These are phyloP conservation scores for Calliphora vicina DNA, from an alignment of 1,140 invertebrate species.

Conservation along the genomic window DNA sequence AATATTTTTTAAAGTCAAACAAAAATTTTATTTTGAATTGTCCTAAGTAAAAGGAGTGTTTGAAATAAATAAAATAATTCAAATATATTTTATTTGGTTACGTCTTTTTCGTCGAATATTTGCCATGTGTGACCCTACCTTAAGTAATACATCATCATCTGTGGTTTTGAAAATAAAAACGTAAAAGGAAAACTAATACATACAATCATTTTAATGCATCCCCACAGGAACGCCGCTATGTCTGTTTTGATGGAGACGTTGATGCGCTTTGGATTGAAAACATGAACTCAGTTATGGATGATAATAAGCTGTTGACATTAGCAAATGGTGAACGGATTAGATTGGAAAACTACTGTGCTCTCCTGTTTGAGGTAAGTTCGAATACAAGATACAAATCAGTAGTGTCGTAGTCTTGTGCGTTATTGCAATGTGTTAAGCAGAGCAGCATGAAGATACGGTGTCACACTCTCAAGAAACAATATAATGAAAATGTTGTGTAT, in stretches of 20 bases:
- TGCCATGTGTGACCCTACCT: no score
- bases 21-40: no score
- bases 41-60: no score
- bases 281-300: constrained; percentile 97
- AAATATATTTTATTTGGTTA: no score
- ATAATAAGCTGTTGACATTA: constrained; percentile 87
- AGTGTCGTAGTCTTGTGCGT: background rate
- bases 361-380: constrained; percentile 82
- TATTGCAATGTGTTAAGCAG: no score
- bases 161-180: background rate
- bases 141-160: background rate
- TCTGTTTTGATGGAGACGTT: constrained; percentile 92
- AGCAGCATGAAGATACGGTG: no score
- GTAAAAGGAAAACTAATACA: background rate
- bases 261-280: constrained; percentile 95
- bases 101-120: no score
- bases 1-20: no score
- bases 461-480: no score
- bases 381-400: background rate
- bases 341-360: constrained; percentile 79
- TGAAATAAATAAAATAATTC: no score
- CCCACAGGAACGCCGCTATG: constrained; percentile 76
- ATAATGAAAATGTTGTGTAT: no score
- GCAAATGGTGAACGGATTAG: constrained; percentile 90
- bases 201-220: constrained; percentile 41